Conservation (phyloP, 2,888 invertebrate genomes). For the Chymomyza caudatula region DNA sequence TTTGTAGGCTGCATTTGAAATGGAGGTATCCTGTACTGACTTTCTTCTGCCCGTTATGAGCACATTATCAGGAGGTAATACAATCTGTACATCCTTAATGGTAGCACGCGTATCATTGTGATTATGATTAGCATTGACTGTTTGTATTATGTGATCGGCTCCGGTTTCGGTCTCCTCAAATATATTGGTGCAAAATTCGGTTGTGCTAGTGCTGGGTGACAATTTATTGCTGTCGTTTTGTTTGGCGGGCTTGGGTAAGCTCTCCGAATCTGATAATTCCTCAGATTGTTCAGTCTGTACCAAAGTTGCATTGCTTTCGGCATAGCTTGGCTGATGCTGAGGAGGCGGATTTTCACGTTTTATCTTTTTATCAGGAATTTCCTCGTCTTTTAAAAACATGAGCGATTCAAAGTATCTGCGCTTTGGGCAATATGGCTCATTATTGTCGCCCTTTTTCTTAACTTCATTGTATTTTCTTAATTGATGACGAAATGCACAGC, state of each 20-base stretch:
- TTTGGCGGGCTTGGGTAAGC: conserved; percentile 53
- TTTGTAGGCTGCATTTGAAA: neutral
- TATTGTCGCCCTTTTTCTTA: conserved; percentile 76
- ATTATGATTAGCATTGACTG: conserved; percentile 39
- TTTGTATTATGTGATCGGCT: conserved; percentile 51
- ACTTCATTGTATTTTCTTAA: conserved; percentile 76
- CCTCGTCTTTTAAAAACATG: conserved; percentile 77
- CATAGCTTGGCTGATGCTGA: conserved; percentile 16
- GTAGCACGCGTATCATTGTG: conserved; percentile 32
- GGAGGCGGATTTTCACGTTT: conserved; percentile 47
- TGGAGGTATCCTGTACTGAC: conserved; percentile 30
- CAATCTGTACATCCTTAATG: conserved; percentile 55
- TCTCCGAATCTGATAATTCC: conserved; percentile 60
- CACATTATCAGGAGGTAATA: conserved; percentile 45
- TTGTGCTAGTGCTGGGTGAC: conserved; percentile 57
- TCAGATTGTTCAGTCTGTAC: conserved; percentile 47
- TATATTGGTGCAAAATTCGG: conserved; percentile 57
- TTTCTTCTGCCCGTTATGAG: conserved; percentile 44
- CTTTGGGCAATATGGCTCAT: conserved; percentile 76
- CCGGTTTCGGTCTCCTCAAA: conserved; percentile 49
- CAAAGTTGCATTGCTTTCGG: conserved; percentile 34
- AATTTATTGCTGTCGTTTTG: conserved; percentile 53
- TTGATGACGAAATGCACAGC: conserved; percentile 77
- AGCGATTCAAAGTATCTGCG: conserved; percentile 76
- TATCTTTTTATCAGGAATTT: conserved; percentile 63